A percentile compares a stretch with the other conserved stretches of the same genome.
Conservation (phyloP, 2,888 invertebrate species). For the Panzeria rudis region DNA sequence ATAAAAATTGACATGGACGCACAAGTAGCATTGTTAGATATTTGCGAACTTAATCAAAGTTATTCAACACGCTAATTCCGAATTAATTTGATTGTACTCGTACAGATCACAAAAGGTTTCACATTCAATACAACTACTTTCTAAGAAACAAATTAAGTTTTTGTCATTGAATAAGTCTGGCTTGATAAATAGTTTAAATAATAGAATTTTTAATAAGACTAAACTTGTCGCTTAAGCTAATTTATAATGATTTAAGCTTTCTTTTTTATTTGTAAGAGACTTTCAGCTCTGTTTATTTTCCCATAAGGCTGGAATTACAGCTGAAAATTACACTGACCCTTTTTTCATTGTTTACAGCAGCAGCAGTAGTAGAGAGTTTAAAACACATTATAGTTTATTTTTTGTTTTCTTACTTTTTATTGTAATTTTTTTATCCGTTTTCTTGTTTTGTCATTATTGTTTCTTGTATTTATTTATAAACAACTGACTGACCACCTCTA, state of each 20-base stretch:
- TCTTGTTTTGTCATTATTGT: conserved; percentile 30
- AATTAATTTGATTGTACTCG: too few species aligned
- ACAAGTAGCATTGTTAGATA: too few species aligned
- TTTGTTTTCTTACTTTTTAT: conserved; percentile 10
- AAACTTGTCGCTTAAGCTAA: conserved; percentile 44
- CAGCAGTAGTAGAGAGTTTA: not conserved
- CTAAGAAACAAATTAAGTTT: not conserved
- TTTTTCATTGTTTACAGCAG: not conserved
- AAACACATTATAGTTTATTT: conserved; percentile 41
- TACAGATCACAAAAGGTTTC: not conserved
- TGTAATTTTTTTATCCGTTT: not conserved
- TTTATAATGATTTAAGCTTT: conserved; percentile 52
- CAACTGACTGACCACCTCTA: conserved; percentile 53
- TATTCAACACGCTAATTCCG: too few species aligned
- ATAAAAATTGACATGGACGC: too few species aligned
- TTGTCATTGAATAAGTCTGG: not conserved
- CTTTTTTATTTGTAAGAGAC: conserved; percentile 16
- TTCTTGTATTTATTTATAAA: conserved; percentile 37
- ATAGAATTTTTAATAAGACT: not conserved
- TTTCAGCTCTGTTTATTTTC: conserved; percentile 2
- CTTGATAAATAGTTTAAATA: not conserved
- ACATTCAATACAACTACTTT: not conserved
- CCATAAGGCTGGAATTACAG: not conserved
- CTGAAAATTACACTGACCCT: not conserved
- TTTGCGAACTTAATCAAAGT: too few species aligned